Conservation (phyloP, 2,113 vertebrate species). For the Polyodon spathula region DNA sequence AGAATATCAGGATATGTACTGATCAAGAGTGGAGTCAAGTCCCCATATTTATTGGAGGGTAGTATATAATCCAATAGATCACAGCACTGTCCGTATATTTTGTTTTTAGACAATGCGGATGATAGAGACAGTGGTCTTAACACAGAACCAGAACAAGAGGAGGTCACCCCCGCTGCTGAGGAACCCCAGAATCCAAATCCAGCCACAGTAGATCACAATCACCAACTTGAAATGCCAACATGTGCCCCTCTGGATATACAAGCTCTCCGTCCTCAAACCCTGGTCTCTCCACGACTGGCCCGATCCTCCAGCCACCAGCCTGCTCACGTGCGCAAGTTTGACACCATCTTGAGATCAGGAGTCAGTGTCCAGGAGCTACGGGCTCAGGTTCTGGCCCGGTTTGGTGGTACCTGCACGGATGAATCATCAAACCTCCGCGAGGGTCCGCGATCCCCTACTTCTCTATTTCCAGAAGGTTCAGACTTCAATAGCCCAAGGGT, state of each 20-base stretch:
- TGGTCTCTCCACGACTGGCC: not conserved
- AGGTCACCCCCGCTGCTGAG: not conserved
- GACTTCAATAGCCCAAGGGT: conserved; percentile 17
- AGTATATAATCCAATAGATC: no score
- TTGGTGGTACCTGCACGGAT: conserved; percentile 2
- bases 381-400: conserved; percentile 20
- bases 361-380: conserved; percentile 30
- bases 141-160: no score
- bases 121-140: no score
- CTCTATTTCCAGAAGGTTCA: not conserved
- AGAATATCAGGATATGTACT: no score
- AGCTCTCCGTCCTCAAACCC: not conserved
- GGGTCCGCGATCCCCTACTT: conserved; percentile 7
- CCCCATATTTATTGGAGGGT: no score
- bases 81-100: no score
- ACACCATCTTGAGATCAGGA: conserved; percentile 29
- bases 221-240: not conserved
- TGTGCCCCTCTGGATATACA: not conserved
- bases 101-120: no score
- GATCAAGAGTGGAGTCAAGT: no score
- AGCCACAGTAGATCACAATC: not conserved
- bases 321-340: conserved; percentile 23
- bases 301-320: conserved; percentile 13
- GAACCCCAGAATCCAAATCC: not conserved
- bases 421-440: conserved; percentile 4